Conservation (phyloP, 2,797 vertebrate species). For the Artibeus lituratus region DNA sequence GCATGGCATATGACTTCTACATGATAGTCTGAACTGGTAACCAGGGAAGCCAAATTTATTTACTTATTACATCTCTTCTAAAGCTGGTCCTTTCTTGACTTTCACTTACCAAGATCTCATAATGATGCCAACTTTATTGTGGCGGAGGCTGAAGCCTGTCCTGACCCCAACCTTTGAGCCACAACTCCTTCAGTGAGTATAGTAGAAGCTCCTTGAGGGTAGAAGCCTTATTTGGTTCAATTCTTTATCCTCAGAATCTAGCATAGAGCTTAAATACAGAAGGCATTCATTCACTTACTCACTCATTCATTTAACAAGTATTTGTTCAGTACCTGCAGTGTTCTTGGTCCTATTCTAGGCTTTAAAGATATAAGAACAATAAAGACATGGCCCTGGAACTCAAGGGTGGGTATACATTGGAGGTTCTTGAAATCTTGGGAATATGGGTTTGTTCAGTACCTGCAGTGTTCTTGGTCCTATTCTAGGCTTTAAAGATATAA, state of each 20-base stretch:
- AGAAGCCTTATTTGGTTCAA: neutral
- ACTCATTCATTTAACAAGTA: neutral
- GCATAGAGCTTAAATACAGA: neutral
- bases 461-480: neutral
- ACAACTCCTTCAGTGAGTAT: neutral
- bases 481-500: neutral
- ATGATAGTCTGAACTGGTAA: neutral
- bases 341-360: neutral
- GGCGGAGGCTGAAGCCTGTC: neutral
- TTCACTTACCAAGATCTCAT: neutral
- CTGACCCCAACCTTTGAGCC: neutral
- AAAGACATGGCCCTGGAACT: neutral
- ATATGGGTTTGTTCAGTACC: neutral
- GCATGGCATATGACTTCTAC: neutral
- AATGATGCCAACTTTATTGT: neutral
- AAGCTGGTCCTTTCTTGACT: neutral
- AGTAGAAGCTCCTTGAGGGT: neutral
- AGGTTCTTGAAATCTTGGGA: neutral
- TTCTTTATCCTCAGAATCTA: neutral
- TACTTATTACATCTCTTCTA: neutral
- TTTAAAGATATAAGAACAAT: neutral
- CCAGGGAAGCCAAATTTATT: neutral
- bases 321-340: neutral
- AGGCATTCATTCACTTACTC: neutral
- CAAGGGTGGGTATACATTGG: neutral